Base-by-base conservation (phyloP, 2,113 vertebrate genomes). In the Sardina pilchardus region DNA sequence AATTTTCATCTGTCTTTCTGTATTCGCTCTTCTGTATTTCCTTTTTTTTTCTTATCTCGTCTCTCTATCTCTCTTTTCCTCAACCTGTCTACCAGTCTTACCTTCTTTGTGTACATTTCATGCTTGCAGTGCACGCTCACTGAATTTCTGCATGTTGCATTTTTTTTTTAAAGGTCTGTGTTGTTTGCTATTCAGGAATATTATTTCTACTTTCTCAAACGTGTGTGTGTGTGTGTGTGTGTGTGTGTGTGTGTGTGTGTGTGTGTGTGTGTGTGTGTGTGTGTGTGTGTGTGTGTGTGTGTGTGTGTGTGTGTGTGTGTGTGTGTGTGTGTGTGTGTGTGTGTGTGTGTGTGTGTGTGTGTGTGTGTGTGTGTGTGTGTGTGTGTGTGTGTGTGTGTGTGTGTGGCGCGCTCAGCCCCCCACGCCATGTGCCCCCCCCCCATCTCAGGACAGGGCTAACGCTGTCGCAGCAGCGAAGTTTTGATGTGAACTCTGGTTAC, bases 151-250 rank as follows among this genome's bases (percentile, higher is more conserved):
- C 8, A 59, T 59, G 56, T 6, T 53, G 14, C 50, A 90, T 92
- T 94, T 93, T 92, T 94, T 93, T 92, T 95, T 94, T 92, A n/a
- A n/a, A n/a, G 87, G 92, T 94, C 93, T 89, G 50, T 88, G 83
- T 85, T 53, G 50, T 53, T 53, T 24, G n/a, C 24, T n/a, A n/a
- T 59, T 6, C 56, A n/a, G 56, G 24, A 59, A n/a, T 59, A n/a
- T 0, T 59, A 59, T 59, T n/a, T 1, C 1, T 59, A 8, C 3
- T 5, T 7, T 59, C 56, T 59, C 21, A 5, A n/a, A 24, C 56
- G 17, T 53, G 17, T 53, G 50, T 59, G 21, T 59, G 21, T 59
- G 53, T 59, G 53, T 17, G 1, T 53, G 50, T 19, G 5, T 19
- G 50, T 53, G 50, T 12, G 1, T 53, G 3, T 19, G 50, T 19